Base-by-base conservation (phyloP, 2,113 vertebrate genomes). In the Lepidothrix coronata region DNA sequence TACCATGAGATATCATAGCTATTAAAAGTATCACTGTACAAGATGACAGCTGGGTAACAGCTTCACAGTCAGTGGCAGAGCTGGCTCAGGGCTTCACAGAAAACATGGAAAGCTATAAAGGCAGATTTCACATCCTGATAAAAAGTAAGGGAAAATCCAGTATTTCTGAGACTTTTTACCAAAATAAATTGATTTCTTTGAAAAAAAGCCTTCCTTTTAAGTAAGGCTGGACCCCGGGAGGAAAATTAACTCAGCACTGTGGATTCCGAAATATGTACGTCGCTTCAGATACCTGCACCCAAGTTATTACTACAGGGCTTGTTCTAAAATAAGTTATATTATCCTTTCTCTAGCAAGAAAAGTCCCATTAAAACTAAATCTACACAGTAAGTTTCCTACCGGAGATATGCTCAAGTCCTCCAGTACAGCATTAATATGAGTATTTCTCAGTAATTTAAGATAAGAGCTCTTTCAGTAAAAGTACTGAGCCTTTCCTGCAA, bases 261-360 rank as follows among this genome's bases (percentile, higher is more conserved):
- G 30, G 25, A 79, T 88, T 79, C 49, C 61, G 54, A 92, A 88
- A 90, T 25, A 49, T 1, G 3, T 2, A 20, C 12, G 8, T 37
- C 0, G 0, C 9, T 74, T 81, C 2, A 0, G 23, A 31, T 46
- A 52, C 33, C 48, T 48, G 27, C 12, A 61, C 11, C 7, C 37
- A 55, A 44, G 35, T 46, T 28, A 27, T 51, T 55, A 39, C 10
- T 57, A 22, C 22, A 70, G 18, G 30, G 18, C 23, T 39, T 7
- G 4, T 65, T 85, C 67, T 39, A 59, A 93, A 81, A 79, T 55
- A 48, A 52, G 12, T 12, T n/a, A 5, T 6, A 14, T 58, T 52
- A 63, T 48, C 14, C 23, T 51, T 85, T 54, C 35, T 84, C 24
- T 80, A 63, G 30, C 23, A 33, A 7, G 18, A 15, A 88, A 57